Evolutionary conservation across 2,888 invertebrate species (phyloP).

Genomic region (Helicoverpa assulta): DNA sequence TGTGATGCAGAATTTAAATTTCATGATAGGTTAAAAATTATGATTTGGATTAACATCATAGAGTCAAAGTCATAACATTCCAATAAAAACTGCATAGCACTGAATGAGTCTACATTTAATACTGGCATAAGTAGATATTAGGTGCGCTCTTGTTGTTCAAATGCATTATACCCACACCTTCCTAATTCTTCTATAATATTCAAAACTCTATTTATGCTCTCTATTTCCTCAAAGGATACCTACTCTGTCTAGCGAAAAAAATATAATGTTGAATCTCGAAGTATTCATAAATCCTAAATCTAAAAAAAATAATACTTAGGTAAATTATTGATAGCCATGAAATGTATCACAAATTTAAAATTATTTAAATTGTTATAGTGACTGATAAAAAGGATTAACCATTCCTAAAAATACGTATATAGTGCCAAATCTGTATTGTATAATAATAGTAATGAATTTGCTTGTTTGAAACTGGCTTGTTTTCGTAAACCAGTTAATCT

Average conservation of each 20-base stretch:
- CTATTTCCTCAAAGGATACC: constrained; percentile 7
- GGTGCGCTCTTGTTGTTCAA: constrained; percentile 15
- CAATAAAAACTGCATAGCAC: constrained; percentile 27
- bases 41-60: constrained; percentile 1
- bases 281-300: neutral
- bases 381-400: constrained; percentile 27
- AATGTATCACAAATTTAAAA: constrained; percentile 33
- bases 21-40: neutral
- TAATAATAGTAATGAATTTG: constrained; percentile 53
- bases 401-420: constrained; percentile 40
- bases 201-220: constrained; percentile 19
- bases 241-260: constrained; percentile 11
- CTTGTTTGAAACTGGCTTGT: constrained; percentile 39
- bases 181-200: neutral
- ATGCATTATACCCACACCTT: constrained; percentile 9
- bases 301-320: neutral
- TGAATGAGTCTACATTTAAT: constrained; percentile 5
- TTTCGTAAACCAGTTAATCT: constrained; percentile 36
- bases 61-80: constrained; percentile 34
- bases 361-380: constrained; percentile 36
- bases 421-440: constrained; percentile 62
- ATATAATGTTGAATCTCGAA: constrained; percentile 23
- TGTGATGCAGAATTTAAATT: constrained; percentile 11
- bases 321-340: constrained; percentile 28
- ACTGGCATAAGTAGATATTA: constrained; percentile 12